Evolutionary conservation across 2,113 vertebrate species (phyloP), one percentile per base, ranked within the genome.

Genomic region (Nesoenas mayeri): DNA sequence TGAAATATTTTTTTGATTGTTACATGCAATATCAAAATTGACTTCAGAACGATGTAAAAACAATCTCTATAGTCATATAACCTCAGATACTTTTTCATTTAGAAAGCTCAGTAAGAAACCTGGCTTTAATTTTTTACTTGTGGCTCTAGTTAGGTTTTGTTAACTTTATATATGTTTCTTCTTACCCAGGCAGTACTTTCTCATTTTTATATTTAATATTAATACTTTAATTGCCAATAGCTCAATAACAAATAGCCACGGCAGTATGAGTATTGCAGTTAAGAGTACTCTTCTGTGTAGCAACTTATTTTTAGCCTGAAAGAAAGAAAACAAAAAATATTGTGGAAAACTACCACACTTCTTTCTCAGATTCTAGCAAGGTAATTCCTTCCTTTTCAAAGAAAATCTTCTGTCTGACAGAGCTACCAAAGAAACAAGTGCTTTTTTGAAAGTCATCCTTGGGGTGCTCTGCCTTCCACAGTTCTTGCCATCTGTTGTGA

Each of bases 141-240:
- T 74, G 54, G 12, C 11, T 86, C 32, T 95, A 92, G 44, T 96
- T 82, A 20, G 36, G 42, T 21, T 25, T 53, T 38, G 25, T 91
- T 40, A 78, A 25, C 4, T 72, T 34, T 29, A 51, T 93, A 97
- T 8, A 84, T 85, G 70, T 83, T 91, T 79, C 32, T 14, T 36
- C 56, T 47, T 78, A 79, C 16, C 12, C 19, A 26, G 32, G 25
- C 12, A 34, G 15, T 85, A 10, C 31, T 71, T 71, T 42, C 26
- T 84, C 38, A n/a, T 40, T 95, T 96, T 67, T 73, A 21, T 62
- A 60, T 87, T 90, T 85, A 72, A 81, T 72, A 60, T 89, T 66
- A 88, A 32, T 80, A 78, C 38, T 86, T 83, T 48, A 91, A 42
- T 65, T 96, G 51, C 7, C 29, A 92, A 75, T 70, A 44, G 17